phyloP scores from a whole-genome alignment of 2,888 invertebrate species.

The Caenorhabditis macrosperma region DNA sequence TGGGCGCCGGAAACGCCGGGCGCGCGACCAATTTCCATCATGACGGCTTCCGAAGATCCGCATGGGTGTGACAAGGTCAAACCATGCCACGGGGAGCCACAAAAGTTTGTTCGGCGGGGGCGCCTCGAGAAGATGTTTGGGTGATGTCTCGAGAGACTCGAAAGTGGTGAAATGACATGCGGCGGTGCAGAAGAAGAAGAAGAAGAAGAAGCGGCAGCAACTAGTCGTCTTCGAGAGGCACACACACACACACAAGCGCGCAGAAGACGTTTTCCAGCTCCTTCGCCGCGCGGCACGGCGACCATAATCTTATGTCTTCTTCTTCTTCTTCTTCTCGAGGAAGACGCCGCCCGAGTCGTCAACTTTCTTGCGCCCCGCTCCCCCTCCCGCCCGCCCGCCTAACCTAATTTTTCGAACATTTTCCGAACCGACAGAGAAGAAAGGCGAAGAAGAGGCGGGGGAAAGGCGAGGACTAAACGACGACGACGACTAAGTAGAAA shows the following conservation, averaged over 20 bases:
- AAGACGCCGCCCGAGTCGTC: constrained; percentile 30
- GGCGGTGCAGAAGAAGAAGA: constrained; percentile 3
- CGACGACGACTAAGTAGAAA: not conserved
- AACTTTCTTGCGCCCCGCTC: constrained; percentile 4
- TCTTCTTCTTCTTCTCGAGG: too few relatives aligned
- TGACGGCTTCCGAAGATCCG: constrained; percentile 4
- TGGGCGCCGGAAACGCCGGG: not conserved
- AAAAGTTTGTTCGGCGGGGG: constrained; percentile 16
- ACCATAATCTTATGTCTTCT: constrained; percentile 52
- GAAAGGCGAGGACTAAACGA: not conserved
- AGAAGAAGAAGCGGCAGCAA: constrained; percentile 16
- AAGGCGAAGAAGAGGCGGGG: not conserved
- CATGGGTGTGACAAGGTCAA: not conserved
- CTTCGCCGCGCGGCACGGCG: constrained; percentile 4
- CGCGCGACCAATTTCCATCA: not conserved
- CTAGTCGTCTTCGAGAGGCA: constrained; percentile 19
- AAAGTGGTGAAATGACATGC: constrained; percentile 61
- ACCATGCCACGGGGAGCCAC: not conserved
- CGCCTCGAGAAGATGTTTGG: constrained; percentile 37
- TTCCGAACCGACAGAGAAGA: constrained; percentile 25
- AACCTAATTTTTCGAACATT: constrained; percentile 62
- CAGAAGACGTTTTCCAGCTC: constrained; percentile 4
- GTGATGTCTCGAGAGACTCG: constrained; percentile 56
- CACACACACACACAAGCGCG: constrained; percentile 17
- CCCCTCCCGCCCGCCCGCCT: constrained; percentile 7